Conservation (phyloP, 37 sponge, comb jelly and placozoan genomes). For the Petrosia ficiformis region DNA sequence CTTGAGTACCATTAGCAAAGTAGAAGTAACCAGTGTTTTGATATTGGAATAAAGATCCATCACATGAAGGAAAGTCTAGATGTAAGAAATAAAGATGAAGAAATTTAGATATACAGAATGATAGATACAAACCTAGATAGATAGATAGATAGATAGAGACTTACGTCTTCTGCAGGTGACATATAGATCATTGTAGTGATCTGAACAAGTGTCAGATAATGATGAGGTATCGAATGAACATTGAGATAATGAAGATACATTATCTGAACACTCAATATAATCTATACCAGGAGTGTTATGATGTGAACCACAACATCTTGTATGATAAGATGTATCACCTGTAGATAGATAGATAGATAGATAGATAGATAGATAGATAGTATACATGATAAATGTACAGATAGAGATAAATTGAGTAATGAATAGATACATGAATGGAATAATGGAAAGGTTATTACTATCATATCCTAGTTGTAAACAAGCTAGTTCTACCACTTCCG, state of each 20-base stretch:
- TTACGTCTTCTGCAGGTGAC: not conserved
- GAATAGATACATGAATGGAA: too few relatives aligned
- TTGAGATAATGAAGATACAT: not conserved
- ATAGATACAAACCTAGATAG: too few relatives aligned
- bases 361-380: not conserved
- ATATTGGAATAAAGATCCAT: not conserved
- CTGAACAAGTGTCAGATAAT: not conserved
- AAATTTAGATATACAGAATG: too few relatives aligned
- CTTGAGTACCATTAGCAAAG: not conserved
- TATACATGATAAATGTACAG: too few relatives aligned
- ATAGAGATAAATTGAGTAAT: too few relatives aligned
- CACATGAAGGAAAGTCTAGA: not conserved
- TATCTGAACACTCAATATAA: not conserved
- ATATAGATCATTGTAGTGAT: not conserved
- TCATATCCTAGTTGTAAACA: too few relatives aligned
- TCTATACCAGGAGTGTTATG: not conserved
- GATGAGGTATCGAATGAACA: not conserved
- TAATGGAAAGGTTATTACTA: too few relatives aligned
- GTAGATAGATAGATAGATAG: too few relatives aligned
- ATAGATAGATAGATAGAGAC: too few relatives aligned
- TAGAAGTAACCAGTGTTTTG: not conserved
- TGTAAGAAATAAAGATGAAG: not conserved
- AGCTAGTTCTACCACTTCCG: too few relatives aligned
- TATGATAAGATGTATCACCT: too few relatives aligned
- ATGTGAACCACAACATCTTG: too few relatives aligned